phyloP scores from a whole-genome alignment of 2,888 invertebrate species.

The Andrena bicolor region DNA sequence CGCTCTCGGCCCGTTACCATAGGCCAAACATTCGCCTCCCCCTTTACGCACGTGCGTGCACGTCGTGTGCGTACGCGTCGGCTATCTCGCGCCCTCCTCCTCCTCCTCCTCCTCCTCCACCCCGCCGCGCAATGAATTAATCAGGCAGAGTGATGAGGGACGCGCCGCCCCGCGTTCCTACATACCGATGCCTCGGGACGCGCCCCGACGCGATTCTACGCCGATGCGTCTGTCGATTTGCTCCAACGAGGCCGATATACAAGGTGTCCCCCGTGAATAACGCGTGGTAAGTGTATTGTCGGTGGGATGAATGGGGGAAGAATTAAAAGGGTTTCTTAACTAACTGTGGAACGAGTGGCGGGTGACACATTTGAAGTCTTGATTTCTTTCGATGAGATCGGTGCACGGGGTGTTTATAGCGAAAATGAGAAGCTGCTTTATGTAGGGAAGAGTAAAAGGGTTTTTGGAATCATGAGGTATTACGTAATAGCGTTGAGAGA shows the following conservation, averaged over 20 bases:
- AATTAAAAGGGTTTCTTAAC: neutral
- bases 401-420: too few species aligned
- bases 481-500: too few species aligned
- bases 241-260: conserved; percentile 45
- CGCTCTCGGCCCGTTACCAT: conserved; percentile 54
- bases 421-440: too few species aligned
- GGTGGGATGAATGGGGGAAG: neutral
- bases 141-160: conserved; percentile 75
- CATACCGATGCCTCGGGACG: conserved; percentile 63
- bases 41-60: conserved; percentile 44
- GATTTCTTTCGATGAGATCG: too few species aligned
- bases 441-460: too few species aligned
- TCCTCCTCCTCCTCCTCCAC: conserved; percentile 36
- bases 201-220: conserved; percentile 55
- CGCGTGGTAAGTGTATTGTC: too few species aligned
- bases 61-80: conserved; percentile 39
- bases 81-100: conserved; percentile 39
- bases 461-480: too few species aligned
- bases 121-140: conserved; percentile 74
- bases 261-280: neutral
- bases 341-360: too few species aligned
- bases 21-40: conserved; percentile 53
- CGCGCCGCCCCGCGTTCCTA: conserved; percentile 52
- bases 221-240: conserved; percentile 58
- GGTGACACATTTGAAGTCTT: too few species aligned